These are phyloP conservation scores for Lasiurus cinereus DNA, from an alignment of 2,113 vertebrate genomes.

Conservation along the genomic window DNA sequence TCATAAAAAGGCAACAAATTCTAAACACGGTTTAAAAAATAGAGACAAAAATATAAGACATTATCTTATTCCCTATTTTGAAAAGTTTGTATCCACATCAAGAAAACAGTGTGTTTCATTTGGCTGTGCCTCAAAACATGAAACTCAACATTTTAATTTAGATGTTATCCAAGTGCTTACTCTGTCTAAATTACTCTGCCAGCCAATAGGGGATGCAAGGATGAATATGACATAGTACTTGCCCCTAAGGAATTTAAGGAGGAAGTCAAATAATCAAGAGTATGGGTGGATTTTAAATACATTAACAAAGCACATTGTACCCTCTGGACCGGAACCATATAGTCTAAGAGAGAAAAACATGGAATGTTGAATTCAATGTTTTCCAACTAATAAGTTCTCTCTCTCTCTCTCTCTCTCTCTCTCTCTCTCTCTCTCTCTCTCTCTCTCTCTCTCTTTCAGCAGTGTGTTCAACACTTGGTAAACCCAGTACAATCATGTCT, in stretches of 20 bases:
- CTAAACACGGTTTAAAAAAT: constrained; percentile 12
- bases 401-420: no score
- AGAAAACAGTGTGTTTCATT: constrained; percentile 49
- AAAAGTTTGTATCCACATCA: not conserved
- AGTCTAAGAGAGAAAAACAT: not conserved
- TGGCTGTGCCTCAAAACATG: not conserved
- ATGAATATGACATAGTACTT: not conserved
- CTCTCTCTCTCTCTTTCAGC: not conserved
- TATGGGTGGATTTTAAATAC: constrained; percentile 40
- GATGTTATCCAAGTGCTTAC: not conserved
- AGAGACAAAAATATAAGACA: constrained; percentile 12
- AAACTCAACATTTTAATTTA: constrained; percentile 44
- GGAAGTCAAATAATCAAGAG: constrained; percentile 14
- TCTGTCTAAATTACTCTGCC: not conserved
- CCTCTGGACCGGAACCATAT: not conserved
- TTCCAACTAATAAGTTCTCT: not conserved
- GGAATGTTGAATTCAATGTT: constrained; percentile 41
- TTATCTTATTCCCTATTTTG: constrained; percentile 4
- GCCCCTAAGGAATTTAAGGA: constrained; percentile 36
- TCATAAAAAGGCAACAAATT: constrained; percentile 70
- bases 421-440: not conserved
- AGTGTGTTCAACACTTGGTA: not conserved
- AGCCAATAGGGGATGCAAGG: not conserved
- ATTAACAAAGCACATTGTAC: constrained; percentile 24
- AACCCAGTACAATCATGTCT: not conserved